phyloP scores from a whole-genome alignment of 2,113 vertebrate species.

The Anseranas semipalmata region DNA sequence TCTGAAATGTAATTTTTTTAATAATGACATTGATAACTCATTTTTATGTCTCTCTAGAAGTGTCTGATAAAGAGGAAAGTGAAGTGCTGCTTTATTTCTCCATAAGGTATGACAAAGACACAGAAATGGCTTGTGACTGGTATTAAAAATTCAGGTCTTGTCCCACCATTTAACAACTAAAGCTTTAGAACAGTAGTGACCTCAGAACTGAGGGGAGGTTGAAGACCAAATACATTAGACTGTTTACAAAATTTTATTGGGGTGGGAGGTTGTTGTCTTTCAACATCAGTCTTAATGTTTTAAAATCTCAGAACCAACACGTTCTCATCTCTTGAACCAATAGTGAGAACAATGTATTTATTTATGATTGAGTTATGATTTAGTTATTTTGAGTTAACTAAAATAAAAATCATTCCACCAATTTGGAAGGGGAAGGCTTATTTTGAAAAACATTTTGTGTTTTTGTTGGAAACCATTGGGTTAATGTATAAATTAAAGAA shows the following conservation, averaged over 20 bases:
- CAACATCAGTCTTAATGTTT: not conserved
- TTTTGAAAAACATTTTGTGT: not conserved
- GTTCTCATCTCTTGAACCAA: not conserved
- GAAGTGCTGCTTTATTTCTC: not conserved
- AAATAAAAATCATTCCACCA: not conserved
- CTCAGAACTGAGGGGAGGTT: not conserved
- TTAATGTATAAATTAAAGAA: not conserved
- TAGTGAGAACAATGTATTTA: not conserved
- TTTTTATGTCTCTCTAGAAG: not conserved
- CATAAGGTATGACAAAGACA: not conserved
- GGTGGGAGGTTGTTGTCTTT: not conserved
- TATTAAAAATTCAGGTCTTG: not conserved
- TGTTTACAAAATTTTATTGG: not conserved
- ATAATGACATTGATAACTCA: not conserved
- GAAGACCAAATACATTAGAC: accelerated
- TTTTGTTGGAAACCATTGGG: not conserved
- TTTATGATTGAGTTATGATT: too few species aligned
- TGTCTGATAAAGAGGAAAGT: not conserved
- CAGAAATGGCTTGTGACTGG: not conserved
- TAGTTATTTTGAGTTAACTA: not conserved
- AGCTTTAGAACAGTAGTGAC: not conserved
- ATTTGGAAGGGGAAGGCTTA: not conserved
- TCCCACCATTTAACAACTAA: not conserved
- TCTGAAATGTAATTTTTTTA: not conserved
- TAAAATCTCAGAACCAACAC: not conserved